Base-by-base conservation (phyloP, 2,888 invertebrate species). In the Orgyia antiqua region DNA sequence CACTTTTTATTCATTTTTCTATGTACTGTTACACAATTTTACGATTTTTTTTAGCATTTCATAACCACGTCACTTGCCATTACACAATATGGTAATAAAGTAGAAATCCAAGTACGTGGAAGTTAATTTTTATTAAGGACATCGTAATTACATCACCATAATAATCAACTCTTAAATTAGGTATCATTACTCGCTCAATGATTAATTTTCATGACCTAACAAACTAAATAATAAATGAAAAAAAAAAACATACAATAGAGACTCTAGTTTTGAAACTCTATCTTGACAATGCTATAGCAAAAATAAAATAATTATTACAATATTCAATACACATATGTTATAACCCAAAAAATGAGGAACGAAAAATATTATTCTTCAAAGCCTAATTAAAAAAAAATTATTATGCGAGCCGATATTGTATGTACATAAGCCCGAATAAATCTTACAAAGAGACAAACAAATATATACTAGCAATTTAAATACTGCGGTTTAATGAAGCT, bases 1-100 rank as follows among this genome's bases (percentile, higher is more conserved):
- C 76, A 76, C 71, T 78, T 83, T 84, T 84, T 82, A 78, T 83
- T 84, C 59, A 67, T 76, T 82, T 76, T 84, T 82, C 79, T 80
- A 79, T 71, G 57, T 72, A 74, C 68, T 65, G 73, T 83, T 82
- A 84, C n/a, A n/a, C 83, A 84, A 75, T 86, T 86, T 86, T 83
- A 75, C 84, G 72, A 76, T 83, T 83, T 86, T 80, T 78, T 83
- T 68, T 56, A n/a, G 49, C 33, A 59, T 68, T 74, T 73, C 61
- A 70, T 71, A 71, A 77, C 75, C 79, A 82, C 78, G 58, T 71
- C 63, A 67, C 68, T 73, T 70, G 70, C 73, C 67, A 77, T 73
- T 77, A 78, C 76, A 80, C 70, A 78, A 72, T 75, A 74, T 77
- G n/a, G 73, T 78, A 82, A 77, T 80, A 82, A 82, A 82, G 78